phyloP scores from a whole-genome alignment of 2,797 vertebrate genomes.

The Crenichthys baileyi region DNA sequence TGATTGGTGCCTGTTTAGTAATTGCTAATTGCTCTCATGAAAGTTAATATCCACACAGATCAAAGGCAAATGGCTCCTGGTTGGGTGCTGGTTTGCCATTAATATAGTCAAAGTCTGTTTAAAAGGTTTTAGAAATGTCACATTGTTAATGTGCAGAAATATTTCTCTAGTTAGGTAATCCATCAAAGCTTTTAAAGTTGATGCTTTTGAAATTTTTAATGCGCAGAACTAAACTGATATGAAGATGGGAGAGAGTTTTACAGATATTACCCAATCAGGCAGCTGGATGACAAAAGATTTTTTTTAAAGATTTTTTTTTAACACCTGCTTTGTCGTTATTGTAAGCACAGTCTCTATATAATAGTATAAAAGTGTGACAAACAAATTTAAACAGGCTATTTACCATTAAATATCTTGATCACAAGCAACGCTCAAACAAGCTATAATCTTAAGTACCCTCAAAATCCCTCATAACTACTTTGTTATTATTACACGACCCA shows the following conservation, averaged over 20 bases:
- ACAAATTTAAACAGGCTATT: neutral
- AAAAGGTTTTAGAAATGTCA: neutral
- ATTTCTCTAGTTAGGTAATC: neutral
- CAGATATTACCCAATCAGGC: neutral
- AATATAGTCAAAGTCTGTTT: neutral
- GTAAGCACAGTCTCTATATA: neutral
- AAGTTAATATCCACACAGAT: too few relatives aligned
- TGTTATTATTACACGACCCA: neutral
- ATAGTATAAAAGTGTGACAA: neutral
- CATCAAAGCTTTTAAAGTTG: neutral
- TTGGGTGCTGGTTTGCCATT: neutral
- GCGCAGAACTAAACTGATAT: too few relatives aligned
- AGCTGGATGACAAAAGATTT: neutral
- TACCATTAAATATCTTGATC: neutral
- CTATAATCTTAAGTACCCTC: neutral
- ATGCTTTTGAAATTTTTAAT: neutral
- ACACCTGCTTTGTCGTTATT: neutral
- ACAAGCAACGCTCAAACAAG: neutral
- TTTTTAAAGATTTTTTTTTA: too few relatives aligned
- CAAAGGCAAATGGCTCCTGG: neutral
- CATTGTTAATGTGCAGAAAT: neutral
- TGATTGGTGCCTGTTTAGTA: too few relatives aligned
- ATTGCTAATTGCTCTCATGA: too few relatives aligned
- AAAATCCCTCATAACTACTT: neutral
- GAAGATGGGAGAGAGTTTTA: too few relatives aligned